Evolutionary conservation across 2,113 vertebrate species (phyloP), one percentile per base, ranked within the genome.

Genomic region (Heterotilapia buettikoferi): DNA sequence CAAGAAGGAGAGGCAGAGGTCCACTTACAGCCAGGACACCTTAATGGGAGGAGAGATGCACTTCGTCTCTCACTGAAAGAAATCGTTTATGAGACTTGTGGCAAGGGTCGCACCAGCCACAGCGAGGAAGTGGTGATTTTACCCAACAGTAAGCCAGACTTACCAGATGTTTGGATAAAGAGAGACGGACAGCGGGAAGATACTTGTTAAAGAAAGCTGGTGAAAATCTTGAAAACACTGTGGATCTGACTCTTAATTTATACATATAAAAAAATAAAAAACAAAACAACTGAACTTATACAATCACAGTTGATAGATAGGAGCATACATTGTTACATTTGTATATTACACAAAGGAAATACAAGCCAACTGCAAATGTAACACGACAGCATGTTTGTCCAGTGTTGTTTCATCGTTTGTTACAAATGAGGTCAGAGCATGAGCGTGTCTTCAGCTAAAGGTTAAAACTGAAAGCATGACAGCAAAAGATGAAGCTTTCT

Each of bases 151-250:
- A 98, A 98, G 52, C 98, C 98, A 29, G 98, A 98, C 89, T 94
- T 99, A 93, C 99, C 99, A 1, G 98, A 99, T 2, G 97, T 99
- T 10, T 99, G 99, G 99, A 98, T 99, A 88, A 99, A 98, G 92
- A 97, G 98, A 92, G 97, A 97, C 1, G 97, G 96, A 84, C 96
- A 97, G 84, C 96, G 95, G 18, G 97, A 98, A 1, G 97, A 97
- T 19, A 96, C 96, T 52, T 97, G 97, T 84, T 98, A 96, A 83
- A 97, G 89, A 95, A 82, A 86, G 45, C 6, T 54, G 21, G 33
- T 12, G 29, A 81, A 78, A 38, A 76, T 33, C 82, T 52, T 57
- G 26, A 26, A 33, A 91, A 87, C 86, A 89, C 85, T 88, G 92
- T 92, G 92, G 40, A 45, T 81, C 6, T 40, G 52, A 14, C 19